Evolutionary conservation across 1,140 invertebrate species (phyloP), one percentile per base, ranked within the genome.

Genomic region (Teleogryllus occipitalis): DNA sequence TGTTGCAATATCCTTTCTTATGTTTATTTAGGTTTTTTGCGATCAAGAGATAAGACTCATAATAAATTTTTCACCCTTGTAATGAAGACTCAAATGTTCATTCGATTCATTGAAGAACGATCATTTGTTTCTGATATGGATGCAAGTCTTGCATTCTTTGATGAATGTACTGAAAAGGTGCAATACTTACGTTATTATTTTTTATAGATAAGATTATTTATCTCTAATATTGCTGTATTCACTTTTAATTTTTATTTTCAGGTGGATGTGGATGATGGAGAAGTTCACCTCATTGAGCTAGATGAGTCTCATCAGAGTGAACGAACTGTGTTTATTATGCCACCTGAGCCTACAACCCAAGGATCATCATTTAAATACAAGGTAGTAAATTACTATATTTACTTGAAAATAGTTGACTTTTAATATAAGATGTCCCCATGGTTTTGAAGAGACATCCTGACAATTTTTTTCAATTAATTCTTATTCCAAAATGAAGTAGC

Each of bases 71-170:
- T 95, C 86, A 90, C 91, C 76, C 89, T 96, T 82, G 85, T 98
- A 83, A 93, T 97, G 87, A 93, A 92, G 84, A 99, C 98, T 1
- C 98, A 99, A 88, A 97, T 98, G 94, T 99, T 99, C 86, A 98
- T 96, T 80, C 92, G 97, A 74, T 99, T 99, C 87, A 99, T 99
- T 82, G 98, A 99, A 87, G 98, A 99, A 87, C 90, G 98, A 65
- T 98, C 97, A 83, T 99, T 99, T 88, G 96, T 99, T 0, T 98
- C 97, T 15, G 97, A 99, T 83, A 96, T 96, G 85, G 97, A 99
- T 88, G 90, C 91, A 18, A 92, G 92, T 81, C 88, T 99, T 78
- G 96, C 97, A 14, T 99, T 99, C 88, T 99, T 99, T 85, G 98
- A 99, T 87, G 97, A 99, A 85, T 99, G 97, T 85, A 93, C 95